Evolutionary conservation across 2,888 invertebrate species (phyloP), one percentile per base, ranked within the genome.

Genomic region (Hypomecis atomaria): DNA sequence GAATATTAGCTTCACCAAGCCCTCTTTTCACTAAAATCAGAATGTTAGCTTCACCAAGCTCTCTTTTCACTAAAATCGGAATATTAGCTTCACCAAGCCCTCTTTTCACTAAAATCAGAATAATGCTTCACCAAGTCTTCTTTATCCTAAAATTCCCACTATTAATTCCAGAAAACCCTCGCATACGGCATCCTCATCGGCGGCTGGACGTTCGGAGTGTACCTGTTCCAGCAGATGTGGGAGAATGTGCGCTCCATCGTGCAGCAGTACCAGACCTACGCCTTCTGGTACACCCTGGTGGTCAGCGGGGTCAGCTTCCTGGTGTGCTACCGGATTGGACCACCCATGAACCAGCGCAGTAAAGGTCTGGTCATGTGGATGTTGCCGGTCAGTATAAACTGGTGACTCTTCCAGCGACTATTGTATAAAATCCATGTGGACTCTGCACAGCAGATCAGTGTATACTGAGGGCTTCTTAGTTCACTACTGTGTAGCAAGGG

Each of bases 331-430:
- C 95, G 97, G 70, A 94, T 96, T 79, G 99, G 99, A 0, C 98
- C 98, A 3, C 96, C 98, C 0, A 95, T 94, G 62, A 96, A 99
- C 87, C 89, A 94, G 54, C 94, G 97, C 58, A 98, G 97, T 55
- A 95, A 96, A 77, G 96, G 97, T 80, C 94, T 99, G 48, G 97
- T 99, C 61, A 96, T 96, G 88, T 99, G 99, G 98, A 93, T 95
- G 23, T 84, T 99, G 52, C 98, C 99, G 94, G 94, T 95, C 40
- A 40, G 50, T 52, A 5, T 0, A 23, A 5, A 38, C 13, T 23
- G 36, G 37, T 49, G 11, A 4, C 6, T 23, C 23, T 90, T 96
- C 60, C 97, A 97, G 82, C 92, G 23, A 23, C 23, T 23, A 23
- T 23, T 23, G 23, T 23, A 23, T 23, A 23, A 23, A 23, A 3